Base-by-base conservation (phyloP, 2,113 vertebrate genomes). In the Nothoprocta pentlandii region DNA sequence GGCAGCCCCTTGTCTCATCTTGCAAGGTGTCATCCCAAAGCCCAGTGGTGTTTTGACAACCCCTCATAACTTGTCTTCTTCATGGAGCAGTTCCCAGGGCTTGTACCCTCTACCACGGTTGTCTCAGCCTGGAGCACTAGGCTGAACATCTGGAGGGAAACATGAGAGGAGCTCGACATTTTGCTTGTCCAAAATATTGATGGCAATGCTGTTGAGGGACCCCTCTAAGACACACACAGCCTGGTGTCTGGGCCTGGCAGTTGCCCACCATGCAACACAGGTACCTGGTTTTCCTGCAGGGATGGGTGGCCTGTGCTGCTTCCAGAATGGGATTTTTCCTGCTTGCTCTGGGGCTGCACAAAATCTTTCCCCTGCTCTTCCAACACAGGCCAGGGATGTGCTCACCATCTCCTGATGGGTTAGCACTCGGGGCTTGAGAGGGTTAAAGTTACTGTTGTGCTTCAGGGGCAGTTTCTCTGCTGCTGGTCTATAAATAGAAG, bases 401-500 rank as follows among this genome's bases (percentile, higher is more conserved):
- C 67, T 80, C 53, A 83, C 91, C 76, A 26, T 25, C 30, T n/a
- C 41, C 32, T 49, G 39, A 9, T 9, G 9, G 19, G 30, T 6
- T 19, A 39, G 69, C 73, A 75, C 46, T 77, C 0, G 3, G 82
- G 21, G 28, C 34, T 66, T 77, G 92, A 71, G 87, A 92, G 94
- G 56, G 97, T 97, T 97, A 97, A 95, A 68, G 1, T 0, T 59
- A 71, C 25, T 75, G 83, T 51, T 49, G 91, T 85, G 77, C 92
- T 58, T 11, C 62, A 68, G 93, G 95, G 94, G 85, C 92, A 89
- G 76, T 93, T 88, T 88, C 92, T 97, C 25, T 10, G 67, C 84
- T 82, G 91, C 59, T 0, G 10, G 56, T 95, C 94, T 97, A 97
- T 96, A 97, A 97, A 97, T 97, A 97, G 96, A 92, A 92, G 87